These are phyloP conservation scores for Scaptodrosophila lebanonensis DNA, from an alignment of 1,140 invertebrate genomes.

Conservation along the genomic window DNA sequence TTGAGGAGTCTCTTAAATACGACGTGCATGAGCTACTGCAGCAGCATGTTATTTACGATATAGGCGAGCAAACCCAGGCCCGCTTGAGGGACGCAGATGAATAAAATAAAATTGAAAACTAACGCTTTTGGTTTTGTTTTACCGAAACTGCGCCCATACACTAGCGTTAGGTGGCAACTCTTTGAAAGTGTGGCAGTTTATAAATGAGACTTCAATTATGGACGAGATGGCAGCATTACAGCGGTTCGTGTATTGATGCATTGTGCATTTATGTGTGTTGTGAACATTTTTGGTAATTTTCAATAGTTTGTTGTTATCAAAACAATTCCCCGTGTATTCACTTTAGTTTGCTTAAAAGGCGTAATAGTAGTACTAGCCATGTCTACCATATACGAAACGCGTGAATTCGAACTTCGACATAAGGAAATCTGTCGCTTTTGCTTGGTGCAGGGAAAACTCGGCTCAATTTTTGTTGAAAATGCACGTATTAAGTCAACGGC, in stretches of 20 bases:
- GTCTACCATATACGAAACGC: constrained; percentile 22
- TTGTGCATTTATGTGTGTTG: constrained; percentile 23
- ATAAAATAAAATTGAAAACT: constrained; percentile 24
- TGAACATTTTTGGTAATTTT: constrained; percentile 7
- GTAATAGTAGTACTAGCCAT: constrained; percentile 19
- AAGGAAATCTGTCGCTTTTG: constrained; percentile 86
- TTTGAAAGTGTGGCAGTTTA: constrained; percentile 2
- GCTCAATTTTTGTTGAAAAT: constrained; percentile 82
- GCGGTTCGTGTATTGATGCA: constrained; percentile 44
- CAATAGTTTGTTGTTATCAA: no score
- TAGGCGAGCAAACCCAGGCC: constrained; percentile 84
- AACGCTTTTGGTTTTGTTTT: constrained; percentile 6
- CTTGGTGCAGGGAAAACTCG: constrained; percentile 80
- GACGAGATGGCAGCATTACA: no score
- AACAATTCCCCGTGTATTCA: neutral
- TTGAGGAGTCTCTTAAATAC: constrained; percentile 92
- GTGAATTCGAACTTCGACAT: constrained; percentile 47
- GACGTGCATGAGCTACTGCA: constrained; percentile 86
- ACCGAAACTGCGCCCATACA: constrained; percentile 4
- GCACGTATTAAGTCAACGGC: constrained; percentile 80
- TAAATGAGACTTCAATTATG: no score
- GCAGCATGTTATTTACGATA: constrained; percentile 88
- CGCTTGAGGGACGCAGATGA: constrained; percentile 77
- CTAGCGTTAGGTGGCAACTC: constrained; percentile 8
- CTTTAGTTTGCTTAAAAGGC: neutral